Base-by-base conservation (phyloP, 1,140 invertebrate species). In the Drosophila parabipectinata region DNA sequence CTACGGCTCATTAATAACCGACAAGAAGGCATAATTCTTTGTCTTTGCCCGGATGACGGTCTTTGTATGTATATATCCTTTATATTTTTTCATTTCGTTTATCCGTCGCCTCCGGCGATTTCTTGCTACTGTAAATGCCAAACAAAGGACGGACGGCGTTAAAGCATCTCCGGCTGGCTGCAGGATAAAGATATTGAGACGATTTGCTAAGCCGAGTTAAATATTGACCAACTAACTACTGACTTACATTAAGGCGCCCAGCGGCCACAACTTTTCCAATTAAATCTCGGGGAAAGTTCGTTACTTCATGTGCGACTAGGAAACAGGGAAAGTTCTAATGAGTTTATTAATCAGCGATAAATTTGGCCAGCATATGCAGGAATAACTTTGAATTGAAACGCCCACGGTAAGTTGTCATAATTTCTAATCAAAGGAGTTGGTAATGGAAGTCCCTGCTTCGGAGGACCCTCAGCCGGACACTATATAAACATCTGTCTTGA, bases 271-370 rank as follows among this genome's bases (percentile, higher is more conserved):
- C 82, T 88, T 87, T 87, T 88, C 79, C 74, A 87, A 87, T 87
- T 87, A 87, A 79, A 83, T 66, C 56, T 10, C 15, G 47, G 51
- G 18, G 3, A 62, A 80, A 64, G 54, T 77, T 77, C 45, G 59
- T 59, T 39, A 34, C 51, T 44, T 39, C 53, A 32, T 63, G 58
- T 50, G 81, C 58, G 62, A 48, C 32, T 54, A 60, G 59, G 59
- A 79, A 82, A 69, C 63, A 88, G 57, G 60, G 34, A 79, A 87
- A 87, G 79, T 87, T 87, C 58, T 87, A 87, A 87, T 88, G 75
- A 88, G 83, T 88, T 87, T 88, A 87, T 87, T 82, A 87, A 82
- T 72, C 75, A 72, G 63, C 51, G 55, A 83, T 73, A 76, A 87
- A 82, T 82, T 88, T 61, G 45, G 69, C 56, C 50, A 37, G 44